Conservation (phyloP, 2,113 vertebrate genomes). For the Aphelocoma coerulescens region DNA sequence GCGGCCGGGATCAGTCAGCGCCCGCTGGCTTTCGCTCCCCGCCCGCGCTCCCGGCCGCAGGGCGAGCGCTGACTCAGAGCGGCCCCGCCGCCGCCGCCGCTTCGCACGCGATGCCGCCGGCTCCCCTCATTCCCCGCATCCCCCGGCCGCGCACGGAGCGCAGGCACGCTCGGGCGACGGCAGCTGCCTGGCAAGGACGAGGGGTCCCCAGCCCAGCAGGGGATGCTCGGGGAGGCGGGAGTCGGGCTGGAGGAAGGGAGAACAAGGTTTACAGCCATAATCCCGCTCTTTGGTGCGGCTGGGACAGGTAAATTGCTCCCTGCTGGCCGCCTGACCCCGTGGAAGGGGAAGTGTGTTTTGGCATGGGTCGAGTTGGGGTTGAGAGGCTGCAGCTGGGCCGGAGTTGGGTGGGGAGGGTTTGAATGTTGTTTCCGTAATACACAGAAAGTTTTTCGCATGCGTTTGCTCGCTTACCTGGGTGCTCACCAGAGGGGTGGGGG, state of each 20-base stretch:
- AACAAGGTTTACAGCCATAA: neutral
- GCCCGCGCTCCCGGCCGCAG: neutral
- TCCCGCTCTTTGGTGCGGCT: neutral
- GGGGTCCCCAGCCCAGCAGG: neutral
- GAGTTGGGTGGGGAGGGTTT: neutral
- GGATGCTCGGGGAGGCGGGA: neutral
- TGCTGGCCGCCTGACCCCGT: neutral
- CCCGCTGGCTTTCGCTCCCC: neutral
- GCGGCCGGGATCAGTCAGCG: slow-evolving; percentile 5
- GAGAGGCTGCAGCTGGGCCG: neutral
- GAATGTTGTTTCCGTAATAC: neutral
- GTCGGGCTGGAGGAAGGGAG: neutral
- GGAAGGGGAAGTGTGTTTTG: neutral
- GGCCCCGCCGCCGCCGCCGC: neutral
- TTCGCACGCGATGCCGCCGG: neutral
- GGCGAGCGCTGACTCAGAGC: slow-evolving; percentile 32
- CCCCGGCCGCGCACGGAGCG: neutral
- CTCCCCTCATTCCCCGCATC: neutral
- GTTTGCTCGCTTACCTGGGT: neutral
- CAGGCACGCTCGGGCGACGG: neutral
- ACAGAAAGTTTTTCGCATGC: neutral
- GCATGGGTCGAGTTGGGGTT: neutral
- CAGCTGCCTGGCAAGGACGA: rapidly evolving
- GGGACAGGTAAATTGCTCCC: neutral
- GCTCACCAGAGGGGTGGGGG: neutral